Evolutionary conservation across 2,888 invertebrate species (phyloP), one percentile per base, ranked within the genome.

Genomic region (Rhodophaea formosa): DNA sequence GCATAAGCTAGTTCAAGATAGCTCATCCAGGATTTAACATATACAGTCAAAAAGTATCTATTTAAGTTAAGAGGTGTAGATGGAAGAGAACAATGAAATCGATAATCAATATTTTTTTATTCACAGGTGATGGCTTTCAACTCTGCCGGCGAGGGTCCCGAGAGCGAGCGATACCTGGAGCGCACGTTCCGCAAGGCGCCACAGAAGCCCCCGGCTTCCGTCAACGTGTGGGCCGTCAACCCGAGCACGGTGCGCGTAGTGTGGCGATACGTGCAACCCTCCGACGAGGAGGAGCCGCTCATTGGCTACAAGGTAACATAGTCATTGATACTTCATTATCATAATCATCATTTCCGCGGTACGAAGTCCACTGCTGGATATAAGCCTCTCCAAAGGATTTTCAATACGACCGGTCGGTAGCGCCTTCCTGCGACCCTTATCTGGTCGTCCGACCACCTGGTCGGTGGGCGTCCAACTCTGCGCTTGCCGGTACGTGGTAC

Each of bases 121-220:
- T 65, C 64, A 8, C 57, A 91, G 91, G 91, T 97, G 1, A 98
- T 98, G 97, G 98, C 97, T 0, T 98, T 97, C 76, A 99, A 99
- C 89, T 94, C 96, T 0, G 99, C 98, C 3, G 99, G 99, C 1
- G 98, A 98, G 83, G 98, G 98, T 3, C 97, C 98, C 0, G 98
- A 98, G 81, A 98, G 98, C 87, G 98, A 98, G 91, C 93, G 96
- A 45, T 97, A 93, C 79, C 86, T 96, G 63, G 97, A 97, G 83
- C 94, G 97, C 61, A 97, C 97, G 8, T 97, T 94, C 84, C 94
- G 97, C 56, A 97, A 96, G 87, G 97, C 98, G 6, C 99, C 99
- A 0, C 96, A 97, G 78, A 97, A 97, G 83, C 98, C 98, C 17
- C 99, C 99, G 1, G 97, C 97, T 0, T 96, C 98, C 7, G 98